Conservation (phyloP, 2,797 vertebrate species). For the Mus minutoides region DNA sequence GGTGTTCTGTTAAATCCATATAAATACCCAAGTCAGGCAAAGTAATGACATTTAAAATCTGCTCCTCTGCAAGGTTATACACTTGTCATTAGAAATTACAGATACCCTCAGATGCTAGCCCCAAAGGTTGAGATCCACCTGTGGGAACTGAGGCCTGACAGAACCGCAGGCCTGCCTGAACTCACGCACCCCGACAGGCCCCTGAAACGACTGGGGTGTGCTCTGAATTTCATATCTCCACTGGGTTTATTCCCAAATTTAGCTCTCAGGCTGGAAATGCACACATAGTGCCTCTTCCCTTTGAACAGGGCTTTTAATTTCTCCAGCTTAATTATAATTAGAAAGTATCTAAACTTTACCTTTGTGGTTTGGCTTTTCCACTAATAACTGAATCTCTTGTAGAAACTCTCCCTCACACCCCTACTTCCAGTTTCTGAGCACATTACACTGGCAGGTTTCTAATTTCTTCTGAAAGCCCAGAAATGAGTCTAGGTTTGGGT, state of each 20-base stretch:
- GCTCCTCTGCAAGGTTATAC: background rate
- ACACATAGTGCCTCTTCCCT: background rate
- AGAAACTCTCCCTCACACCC: background rate
- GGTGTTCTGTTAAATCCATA: background rate
- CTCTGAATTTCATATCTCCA: background rate
- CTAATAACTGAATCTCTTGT: slow-evolving; percentile 25
- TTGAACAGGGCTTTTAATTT: background rate
- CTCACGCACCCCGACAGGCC: background rate
- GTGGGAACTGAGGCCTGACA: background rate
- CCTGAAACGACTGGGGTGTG: background rate
- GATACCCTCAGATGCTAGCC: background rate
- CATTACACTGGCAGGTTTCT: background rate
- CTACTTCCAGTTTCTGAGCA: background rate
- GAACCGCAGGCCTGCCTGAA: background rate
- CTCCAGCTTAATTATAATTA: slow-evolving; percentile 48
- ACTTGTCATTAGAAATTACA: background rate
- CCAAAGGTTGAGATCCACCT: background rate
- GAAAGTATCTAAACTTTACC: slow-evolving; percentile 31
- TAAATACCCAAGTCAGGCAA: background rate
- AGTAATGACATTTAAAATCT: background rate
- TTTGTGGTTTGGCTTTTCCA: slow-evolving; percentile 6
- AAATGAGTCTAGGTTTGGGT: background rate
- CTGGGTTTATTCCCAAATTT: background rate
- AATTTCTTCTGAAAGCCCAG: background rate
- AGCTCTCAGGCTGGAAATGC: background rate